phyloP scores from a whole-genome alignment of 2,888 invertebrate genomes.

The Falcaria lacertinaria region DNA sequence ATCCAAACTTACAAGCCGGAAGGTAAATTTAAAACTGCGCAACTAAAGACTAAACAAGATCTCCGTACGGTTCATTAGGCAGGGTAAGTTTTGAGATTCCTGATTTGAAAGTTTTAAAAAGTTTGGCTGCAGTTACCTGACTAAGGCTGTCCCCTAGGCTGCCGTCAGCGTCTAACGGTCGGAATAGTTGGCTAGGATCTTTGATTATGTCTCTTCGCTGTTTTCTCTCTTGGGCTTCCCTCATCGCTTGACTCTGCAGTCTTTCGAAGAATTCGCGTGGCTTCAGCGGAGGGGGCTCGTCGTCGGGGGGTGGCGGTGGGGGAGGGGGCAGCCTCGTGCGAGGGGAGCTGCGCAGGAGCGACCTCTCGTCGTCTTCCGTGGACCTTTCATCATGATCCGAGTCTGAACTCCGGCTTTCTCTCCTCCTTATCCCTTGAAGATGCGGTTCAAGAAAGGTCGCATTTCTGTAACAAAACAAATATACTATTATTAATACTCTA shows the following conservation, averaged over 20 bases:
- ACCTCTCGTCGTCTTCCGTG: conserved; percentile 71
- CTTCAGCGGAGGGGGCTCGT: conserved; percentile 74
- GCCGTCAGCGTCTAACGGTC: conserved; percentile 64
- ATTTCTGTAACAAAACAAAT: conserved; percentile 80
- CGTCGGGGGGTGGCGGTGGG: conserved; percentile 68
- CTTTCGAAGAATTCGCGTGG: conserved; percentile 78
- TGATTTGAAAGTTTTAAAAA: conserved; percentile 34
- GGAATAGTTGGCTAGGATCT: conserved; percentile 51
- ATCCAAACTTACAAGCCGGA: conserved; percentile 37
- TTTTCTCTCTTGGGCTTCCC: conserved; percentile 60
- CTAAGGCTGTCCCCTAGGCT: conserved; percentile 74
- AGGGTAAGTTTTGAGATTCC: conserved; percentile 31
- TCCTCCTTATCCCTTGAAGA: conserved; percentile 80
- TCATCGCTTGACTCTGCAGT: conserved; percentile 72
- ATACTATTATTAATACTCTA: no score
- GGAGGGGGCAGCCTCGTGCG: conserved; percentile 67
- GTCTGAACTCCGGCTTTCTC: conserved; percentile 71
- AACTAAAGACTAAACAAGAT: conserved; percentile 47
- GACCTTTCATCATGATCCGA: conserved; percentile 74
- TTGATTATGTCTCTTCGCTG: conserved; percentile 50
- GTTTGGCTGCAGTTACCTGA: conserved; percentile 51
- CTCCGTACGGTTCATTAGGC: conserved; percentile 54
- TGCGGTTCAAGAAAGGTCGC: conserved; percentile 88
- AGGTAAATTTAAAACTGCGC: conserved; percentile 36
- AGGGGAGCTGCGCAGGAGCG: conserved; percentile 64